Percentiles rank a stretch among this genome's conserved stretches.
Evolutionary conservation across 2,888 invertebrate genomes (phyloP).

Genomic region (Stomorhina lunata): DNA sequence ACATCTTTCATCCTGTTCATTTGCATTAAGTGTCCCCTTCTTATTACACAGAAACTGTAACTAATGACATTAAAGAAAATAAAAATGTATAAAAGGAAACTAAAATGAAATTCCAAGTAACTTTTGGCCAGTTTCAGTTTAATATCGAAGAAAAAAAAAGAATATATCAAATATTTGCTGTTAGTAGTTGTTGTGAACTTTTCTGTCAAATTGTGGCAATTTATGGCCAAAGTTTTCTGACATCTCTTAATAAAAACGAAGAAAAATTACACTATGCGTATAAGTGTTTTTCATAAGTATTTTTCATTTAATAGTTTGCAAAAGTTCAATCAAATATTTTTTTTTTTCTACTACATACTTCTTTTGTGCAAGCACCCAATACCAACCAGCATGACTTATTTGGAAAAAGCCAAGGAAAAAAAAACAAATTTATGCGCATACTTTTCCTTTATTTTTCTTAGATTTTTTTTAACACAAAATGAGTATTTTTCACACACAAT

Average conservation of each 20-base stretch:
- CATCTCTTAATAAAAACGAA: constrained; percentile 65
- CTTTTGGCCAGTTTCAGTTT: constrained; percentile 21
- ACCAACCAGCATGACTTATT: background rate
- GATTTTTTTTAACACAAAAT: background rate
- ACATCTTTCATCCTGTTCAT: background rate
- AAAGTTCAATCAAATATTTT: constrained; percentile 61
- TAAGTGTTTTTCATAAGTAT: constrained; percentile 46
- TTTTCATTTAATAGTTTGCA: constrained; percentile 62
- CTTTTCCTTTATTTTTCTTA: constrained; percentile 33
- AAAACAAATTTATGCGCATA: constrained; percentile 53
- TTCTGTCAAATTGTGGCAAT: constrained; percentile 69
- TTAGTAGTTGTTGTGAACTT: constrained; percentile 34
- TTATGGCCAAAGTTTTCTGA: constrained; percentile 72
- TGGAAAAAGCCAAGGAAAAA: background rate
- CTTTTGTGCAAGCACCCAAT: background rate
- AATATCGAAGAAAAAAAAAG: background rate
- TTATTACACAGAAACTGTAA: background rate
- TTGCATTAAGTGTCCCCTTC: too few relatives aligned
- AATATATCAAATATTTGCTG: background rate
- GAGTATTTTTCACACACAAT: constrained; percentile 28
- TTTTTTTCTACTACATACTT: constrained; percentile 56
- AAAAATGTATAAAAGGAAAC: background rate
- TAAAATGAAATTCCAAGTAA: background rate
- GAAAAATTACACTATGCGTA: constrained; percentile 59
- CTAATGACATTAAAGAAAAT: constrained; percentile 16